Percentiles rank a stretch among this genome's conserved stretches.
phyloP scores from a whole-genome alignment of 2,797 vertebrate species.

The Phataginus tetradactyla region DNA sequence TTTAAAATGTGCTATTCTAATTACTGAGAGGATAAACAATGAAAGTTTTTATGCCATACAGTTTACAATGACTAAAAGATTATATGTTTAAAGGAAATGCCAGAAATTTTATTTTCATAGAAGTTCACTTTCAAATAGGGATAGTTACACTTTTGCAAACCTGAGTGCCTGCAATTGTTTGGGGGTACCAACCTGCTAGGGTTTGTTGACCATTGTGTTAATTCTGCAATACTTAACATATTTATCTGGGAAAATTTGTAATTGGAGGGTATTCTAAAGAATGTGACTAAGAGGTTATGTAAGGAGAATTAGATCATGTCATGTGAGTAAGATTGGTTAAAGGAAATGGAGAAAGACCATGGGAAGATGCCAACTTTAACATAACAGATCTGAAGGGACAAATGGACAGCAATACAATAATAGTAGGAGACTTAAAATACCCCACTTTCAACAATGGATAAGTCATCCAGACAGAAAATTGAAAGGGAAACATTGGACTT shows the following conservation, averaged over 20 bases:
- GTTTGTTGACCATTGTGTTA: not conserved
- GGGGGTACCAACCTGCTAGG: not conserved
- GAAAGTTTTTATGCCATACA: not conserved
- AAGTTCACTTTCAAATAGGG: constrained; percentile 1
- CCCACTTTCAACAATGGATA: not conserved
- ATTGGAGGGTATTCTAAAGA: not conserved
- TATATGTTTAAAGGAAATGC: constrained; percentile 22
- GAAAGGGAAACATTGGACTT: not conserved
- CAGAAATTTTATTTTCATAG: not conserved
- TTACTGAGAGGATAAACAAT: not conserved
- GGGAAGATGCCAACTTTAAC: not conserved
- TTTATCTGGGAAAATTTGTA: not conserved
- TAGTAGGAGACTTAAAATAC: not conserved
- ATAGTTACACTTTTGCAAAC: not conserved
- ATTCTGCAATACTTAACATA: not conserved
- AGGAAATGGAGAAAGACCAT: not conserved
- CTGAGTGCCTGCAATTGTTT: not conserved
- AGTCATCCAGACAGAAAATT: not conserved
- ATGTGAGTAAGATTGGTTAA: not conserved
- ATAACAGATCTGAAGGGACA: not conserved
- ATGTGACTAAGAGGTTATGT: not conserved
- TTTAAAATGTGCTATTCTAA: not conserved
- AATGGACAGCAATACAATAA: not conserved
- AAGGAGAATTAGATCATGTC: not conserved
- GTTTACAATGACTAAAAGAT: not conserved